phyloP scores from a whole-genome alignment of 1,140 invertebrate genomes.

The Sinonovacula constricta region DNA sequence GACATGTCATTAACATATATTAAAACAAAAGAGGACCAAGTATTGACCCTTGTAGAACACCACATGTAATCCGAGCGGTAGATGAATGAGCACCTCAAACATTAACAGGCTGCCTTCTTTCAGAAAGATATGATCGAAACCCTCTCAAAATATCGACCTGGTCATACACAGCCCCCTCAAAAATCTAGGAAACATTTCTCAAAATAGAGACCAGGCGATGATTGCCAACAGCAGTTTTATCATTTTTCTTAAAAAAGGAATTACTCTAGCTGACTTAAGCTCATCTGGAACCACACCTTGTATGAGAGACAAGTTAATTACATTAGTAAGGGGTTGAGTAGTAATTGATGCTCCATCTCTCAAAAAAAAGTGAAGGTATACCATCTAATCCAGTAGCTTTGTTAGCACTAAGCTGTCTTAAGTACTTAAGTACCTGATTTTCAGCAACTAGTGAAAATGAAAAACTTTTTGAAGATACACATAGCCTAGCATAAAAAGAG shows the following conservation, averaged over 20 bases:
- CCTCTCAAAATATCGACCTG: conserved; percentile 23
- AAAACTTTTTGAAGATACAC: conserved; percentile 15
- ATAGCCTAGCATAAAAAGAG: conserved; percentile 1
- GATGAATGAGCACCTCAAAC: conserved; percentile 26
- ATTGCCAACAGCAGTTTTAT: conserved; percentile 34
- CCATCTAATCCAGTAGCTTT: conserved; percentile 24
- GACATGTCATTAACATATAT: conserved; percentile 57
- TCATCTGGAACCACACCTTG: conserved; percentile 30
- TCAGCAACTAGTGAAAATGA: conserved; percentile 6
- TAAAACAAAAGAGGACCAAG: conserved; percentile 48
- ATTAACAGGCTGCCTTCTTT: conserved; percentile 44
- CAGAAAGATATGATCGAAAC: conserved; percentile 52
- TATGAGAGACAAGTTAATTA: conserved; percentile 14
- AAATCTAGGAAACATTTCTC: conserved; percentile 15
- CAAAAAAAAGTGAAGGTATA: conserved; percentile 15
- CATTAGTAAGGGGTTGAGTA: conserved; percentile 5
- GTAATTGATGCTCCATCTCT: conserved; percentile 10
- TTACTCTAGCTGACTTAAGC: conserved; percentile 26
- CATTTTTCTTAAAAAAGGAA: conserved; percentile 32
- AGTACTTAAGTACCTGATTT: conserved; percentile 18
- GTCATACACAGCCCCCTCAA: conserved; percentile 39
- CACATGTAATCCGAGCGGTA: conserved; percentile 27
- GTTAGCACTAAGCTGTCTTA: conserved; percentile 7
- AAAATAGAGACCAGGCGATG: conserved; percentile 26
- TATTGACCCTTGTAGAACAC: conserved; percentile 49